phyloP scores from a whole-genome alignment of 1,140 invertebrate genomes.

The Frieseomelitta varia region DNA sequence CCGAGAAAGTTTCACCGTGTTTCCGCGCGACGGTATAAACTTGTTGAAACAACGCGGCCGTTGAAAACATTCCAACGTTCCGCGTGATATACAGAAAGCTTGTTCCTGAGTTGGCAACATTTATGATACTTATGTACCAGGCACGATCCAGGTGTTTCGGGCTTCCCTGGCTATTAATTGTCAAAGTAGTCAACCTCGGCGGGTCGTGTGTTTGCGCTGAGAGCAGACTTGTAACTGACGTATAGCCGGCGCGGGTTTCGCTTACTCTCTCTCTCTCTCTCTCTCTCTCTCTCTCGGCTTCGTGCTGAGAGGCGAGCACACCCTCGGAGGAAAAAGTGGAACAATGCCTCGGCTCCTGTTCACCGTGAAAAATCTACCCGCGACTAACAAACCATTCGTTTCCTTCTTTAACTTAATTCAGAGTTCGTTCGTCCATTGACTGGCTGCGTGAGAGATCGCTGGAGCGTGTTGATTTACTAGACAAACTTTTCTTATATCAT shows the following conservation, averaged over 20 bases:
- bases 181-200: constrained; percentile 16
- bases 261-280: background rate
- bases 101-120: constrained; percentile 13
- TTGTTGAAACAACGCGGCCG: background rate
- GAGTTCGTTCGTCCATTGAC: no score
- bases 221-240: constrained; percentile 39
- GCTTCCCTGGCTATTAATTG: constrained; percentile 34
- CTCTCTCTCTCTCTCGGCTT: no score
- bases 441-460: no score
- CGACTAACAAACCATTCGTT: background rate
- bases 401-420: background rate
- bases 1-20: background rate
- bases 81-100: background rate
- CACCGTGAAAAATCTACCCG: background rate
- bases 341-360: background rate
- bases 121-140: constrained; percentile 32
- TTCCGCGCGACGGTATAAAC: background rate
- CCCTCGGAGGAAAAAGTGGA: background rate
- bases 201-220: constrained; percentile 12
- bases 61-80: background rate
- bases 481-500: no score
- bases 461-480: no score
- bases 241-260: background rate
- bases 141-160: constrained; percentile 17
- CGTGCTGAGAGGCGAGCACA: no score